A percentile compares a stretch with the other conserved stretches of the same genome.
Evolutionary conservation across 2,113 vertebrate species (phyloP).

Genomic region (Prietella phreatophila): DNA sequence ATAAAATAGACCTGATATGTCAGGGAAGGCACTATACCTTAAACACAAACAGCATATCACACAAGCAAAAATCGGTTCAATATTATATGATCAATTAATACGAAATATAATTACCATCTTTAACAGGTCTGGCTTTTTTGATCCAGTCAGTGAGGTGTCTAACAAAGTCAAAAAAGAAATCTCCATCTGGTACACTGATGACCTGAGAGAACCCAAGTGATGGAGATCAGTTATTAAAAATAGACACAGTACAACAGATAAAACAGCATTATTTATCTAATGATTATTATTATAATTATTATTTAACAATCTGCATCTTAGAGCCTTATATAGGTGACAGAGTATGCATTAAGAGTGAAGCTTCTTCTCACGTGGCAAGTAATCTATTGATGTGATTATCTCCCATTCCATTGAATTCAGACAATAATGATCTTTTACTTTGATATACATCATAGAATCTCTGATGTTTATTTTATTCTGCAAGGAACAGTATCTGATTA

Average conservation of each 20-base stretch:
- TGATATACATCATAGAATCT: neutral
- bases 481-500: neutral
- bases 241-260: neutral
- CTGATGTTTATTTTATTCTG: neutral
- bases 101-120: constrained; percentile 79
- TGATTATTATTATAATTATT: neutral
- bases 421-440: neutral
- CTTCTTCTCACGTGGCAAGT: neutral
- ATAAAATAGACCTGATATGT: constrained; percentile 99
- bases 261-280: neutral
- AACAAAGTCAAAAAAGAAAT: constrained; percentile 99
- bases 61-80: neutral
- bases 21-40: constrained; percentile 90
- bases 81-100: neutral
- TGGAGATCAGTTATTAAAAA: neutral
- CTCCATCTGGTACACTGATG: constrained; percentile 96
- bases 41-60: neutral
- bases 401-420: neutral
- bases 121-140: constrained; percentile 91
- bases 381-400: neutral
- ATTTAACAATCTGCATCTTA: neutral
- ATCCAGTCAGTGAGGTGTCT: constrained; percentile 97
- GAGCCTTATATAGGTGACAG: neutral
- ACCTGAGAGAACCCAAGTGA: constrained; percentile 72
- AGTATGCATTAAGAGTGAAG: neutral